phyloP scores from a whole-genome alignment of 2,113 vertebrate species.

The Galeopterus variegatus region DNA sequence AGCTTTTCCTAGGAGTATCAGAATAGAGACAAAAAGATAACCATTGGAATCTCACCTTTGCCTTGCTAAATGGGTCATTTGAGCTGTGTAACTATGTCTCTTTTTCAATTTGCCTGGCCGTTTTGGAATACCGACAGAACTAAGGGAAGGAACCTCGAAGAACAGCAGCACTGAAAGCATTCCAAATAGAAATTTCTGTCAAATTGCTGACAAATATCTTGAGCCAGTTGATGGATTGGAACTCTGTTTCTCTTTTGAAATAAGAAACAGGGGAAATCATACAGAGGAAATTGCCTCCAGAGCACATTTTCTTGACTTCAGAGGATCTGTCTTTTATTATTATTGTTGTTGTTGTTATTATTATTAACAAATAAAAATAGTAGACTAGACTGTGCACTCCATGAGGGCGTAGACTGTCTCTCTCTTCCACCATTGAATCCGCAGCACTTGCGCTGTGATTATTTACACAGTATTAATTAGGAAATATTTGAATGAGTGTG shows the following conservation, averaged over 20 bases:
- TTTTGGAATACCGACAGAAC: neutral
- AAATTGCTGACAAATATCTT: conserved; percentile 32
- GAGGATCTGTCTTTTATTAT: neutral
- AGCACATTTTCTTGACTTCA: conserved; percentile 36
- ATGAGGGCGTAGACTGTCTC: neutral
- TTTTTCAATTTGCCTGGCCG: neutral
- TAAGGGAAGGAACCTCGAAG: conserved; percentile 6
- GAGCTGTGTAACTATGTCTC: neutral
- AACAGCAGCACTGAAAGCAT: conserved; percentile 56
- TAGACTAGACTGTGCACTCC: neutral
- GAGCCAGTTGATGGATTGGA: conserved; percentile 9
- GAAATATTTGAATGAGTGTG: conserved; percentile 26
- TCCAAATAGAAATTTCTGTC: conserved; percentile 33
- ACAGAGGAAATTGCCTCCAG: neutral
- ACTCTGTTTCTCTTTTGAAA: conserved; percentile 55
- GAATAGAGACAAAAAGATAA: neutral
- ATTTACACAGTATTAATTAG: neutral
- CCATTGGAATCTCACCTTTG: neutral
- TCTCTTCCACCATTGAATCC: neutral
- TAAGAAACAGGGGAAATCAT: neutral
- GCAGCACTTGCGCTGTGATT: neutral
- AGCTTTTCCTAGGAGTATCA: conserved; percentile 34
- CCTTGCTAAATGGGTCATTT: neutral
- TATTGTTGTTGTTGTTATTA: neutral
- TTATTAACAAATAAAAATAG: neutral